Evolutionary conservation across 1,140 invertebrate genomes (phyloP).

Genomic region (Sesamia nonagrioides): DNA sequence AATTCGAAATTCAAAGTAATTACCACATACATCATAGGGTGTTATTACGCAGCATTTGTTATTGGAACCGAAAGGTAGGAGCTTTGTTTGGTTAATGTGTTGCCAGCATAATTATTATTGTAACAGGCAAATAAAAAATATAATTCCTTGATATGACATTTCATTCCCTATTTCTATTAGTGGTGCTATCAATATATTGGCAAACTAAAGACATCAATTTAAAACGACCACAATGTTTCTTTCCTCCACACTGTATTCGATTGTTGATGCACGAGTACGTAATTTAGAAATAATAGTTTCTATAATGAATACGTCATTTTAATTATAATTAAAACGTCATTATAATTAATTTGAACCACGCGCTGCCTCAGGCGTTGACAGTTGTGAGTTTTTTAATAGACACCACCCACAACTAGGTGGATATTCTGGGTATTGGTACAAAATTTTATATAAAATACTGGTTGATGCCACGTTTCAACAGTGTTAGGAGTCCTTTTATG

Average conservation of each 20-base stretch:
- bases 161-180: constrained; percentile 12
- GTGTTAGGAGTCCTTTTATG: constrained; percentile 14
- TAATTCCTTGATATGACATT: background rate
- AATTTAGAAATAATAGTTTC: constrained; percentile 57
- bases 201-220: constrained; percentile 10
- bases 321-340: constrained; percentile 68
- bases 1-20: constrained; percentile 77
- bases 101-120: constrained; percentile 40
- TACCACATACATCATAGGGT: constrained; percentile 69
- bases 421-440: constrained; percentile 17
- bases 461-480: background rate
- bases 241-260: constrained; percentile 27
- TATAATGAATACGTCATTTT: constrained; percentile 63
- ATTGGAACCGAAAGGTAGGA: constrained; percentile 61
- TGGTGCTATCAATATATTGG: constrained; percentile 3
- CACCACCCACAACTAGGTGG: constrained; percentile 26
- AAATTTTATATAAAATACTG: constrained; percentile 27
- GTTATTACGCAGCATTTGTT: constrained; percentile 78
- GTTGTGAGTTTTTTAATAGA: constrained; percentile 54
- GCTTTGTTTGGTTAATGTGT: constrained; percentile 43
- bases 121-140: constrained; percentile 20
- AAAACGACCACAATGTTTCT: constrained; percentile 27
- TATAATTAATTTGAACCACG: constrained; percentile 70
- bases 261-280: constrained; percentile 21
- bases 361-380: constrained; percentile 62